Base-by-base conservation (phyloP, 1,140 invertebrate species). In the Drosophila lini region DNA sequence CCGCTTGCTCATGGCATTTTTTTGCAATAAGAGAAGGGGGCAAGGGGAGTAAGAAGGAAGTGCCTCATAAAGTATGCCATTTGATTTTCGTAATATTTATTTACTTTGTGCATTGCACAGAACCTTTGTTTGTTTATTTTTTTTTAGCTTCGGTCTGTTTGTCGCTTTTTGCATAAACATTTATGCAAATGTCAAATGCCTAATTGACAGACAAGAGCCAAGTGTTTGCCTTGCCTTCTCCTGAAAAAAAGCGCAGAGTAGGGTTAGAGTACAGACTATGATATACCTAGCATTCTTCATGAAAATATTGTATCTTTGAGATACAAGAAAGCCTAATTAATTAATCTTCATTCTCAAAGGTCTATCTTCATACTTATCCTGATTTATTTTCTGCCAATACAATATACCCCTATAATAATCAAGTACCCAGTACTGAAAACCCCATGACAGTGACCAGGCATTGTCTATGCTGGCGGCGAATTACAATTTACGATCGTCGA, bases 111-210 rank as follows among this genome's bases (percentile, higher is more conserved):
- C 61, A 76, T 52, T 76, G 73, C 62, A 67, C 36, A 77, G 74
- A 77, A 55, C 38, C 38, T 59, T 47, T 64, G 47, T 74, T 56
- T 75, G 45, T 58, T 74, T 60, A 57, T 56, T 50, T 69, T 62
- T 19, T 45, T 41, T 16, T 16, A 11, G 59, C 15, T 41, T 38
- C 40, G 65, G 38, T 62, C 40, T 47, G 31, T 57, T 62, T 75
- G 36, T 45, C 52, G 36, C 44, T 62, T 71, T 78, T 71, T 78
- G 64, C 64, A 78, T 78, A 70, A 78, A 78, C 75, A 78, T 78
- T 78, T 78, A 78, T 78, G 75, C 75, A 78, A 78, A 78, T 78
- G 75, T 78, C 55, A 50, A 78, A 78, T 56, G 75, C 58, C 74
- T 78, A 78, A 78, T 78, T 78, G 75, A 78, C 75, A 70, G 68